phyloP scores from a whole-genome alignment of 1,140 invertebrate genomes.

The Zaprionus africanus region DNA sequence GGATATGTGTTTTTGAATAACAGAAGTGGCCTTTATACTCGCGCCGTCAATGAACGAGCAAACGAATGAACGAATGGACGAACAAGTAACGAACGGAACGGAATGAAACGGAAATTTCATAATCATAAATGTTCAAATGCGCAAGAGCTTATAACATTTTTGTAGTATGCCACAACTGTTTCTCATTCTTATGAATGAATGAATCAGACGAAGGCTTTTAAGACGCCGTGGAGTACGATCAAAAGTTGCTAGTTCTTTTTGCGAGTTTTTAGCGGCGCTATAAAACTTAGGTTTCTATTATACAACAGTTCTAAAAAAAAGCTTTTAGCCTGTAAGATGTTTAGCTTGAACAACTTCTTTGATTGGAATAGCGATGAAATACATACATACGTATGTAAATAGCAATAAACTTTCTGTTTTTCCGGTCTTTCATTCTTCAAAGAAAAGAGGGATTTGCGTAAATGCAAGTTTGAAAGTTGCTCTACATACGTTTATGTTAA shows the following conservation, averaged over 20 bases:
- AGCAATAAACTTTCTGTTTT: slow-evolving; percentile 14
- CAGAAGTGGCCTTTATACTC: slow-evolving; percentile 46
- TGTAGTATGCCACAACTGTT: slow-evolving; percentile 50
- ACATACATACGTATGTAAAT: too few relatives aligned
- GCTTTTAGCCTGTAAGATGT: too few relatives aligned
- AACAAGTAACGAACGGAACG: slow-evolving; percentile 15
- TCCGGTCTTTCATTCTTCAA: slow-evolving; percentile 6
- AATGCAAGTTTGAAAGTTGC: slow-evolving; percentile 37
- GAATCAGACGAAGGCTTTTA: slow-evolving; percentile 43
- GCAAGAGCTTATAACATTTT: slow-evolving; percentile 51
- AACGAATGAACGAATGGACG: slow-evolving; percentile 28
- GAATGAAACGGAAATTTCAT: slow-evolving; percentile 71
- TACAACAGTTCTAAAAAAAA: too few relatives aligned
- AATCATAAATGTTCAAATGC: slow-evolving; percentile 56
- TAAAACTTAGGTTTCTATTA: too few relatives aligned
- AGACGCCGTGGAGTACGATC: slow-evolving; percentile 41
- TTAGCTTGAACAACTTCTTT: too few relatives aligned
- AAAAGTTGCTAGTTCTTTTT: neutral
- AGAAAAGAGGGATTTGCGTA: slow-evolving; percentile 27
- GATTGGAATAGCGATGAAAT: too few relatives aligned
- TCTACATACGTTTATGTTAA: slow-evolving; percentile 30
- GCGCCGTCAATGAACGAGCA: slow-evolving; percentile 46
- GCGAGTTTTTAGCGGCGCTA: neutral
- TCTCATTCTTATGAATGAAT: slow-evolving; percentile 60
- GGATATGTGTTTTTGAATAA: slow-evolving; percentile 53